Evolutionary conservation across 2,113 vertebrate genomes (phyloP).

Genomic region (Hipposideros armiger): DNA sequence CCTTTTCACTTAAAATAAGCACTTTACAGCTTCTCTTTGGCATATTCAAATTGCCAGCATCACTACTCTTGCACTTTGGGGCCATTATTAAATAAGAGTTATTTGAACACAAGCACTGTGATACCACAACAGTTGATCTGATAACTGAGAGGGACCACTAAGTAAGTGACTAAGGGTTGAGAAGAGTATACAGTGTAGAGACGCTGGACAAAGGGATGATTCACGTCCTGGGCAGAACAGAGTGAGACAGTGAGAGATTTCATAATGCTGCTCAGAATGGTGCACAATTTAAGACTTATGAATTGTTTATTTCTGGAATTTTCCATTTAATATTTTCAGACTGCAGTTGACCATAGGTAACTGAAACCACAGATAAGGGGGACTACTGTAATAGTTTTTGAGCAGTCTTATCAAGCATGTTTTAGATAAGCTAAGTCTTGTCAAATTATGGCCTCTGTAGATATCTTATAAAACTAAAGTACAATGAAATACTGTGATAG

Average conservation of each 20-base stretch:
- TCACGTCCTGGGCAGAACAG: background rate
- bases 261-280: background rate
- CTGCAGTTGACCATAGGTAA: background rate
- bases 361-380: background rate
- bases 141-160: background rate
- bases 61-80: background rate
- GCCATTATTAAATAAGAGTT: background rate
- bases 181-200: background rate
- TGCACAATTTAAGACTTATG: background rate
- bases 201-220: background rate
- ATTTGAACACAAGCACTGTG: background rate
- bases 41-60: background rate
- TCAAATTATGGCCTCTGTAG: background rate
- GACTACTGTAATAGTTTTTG: background rate
- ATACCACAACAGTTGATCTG: background rate
- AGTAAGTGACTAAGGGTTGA: background rate
- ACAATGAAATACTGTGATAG: background rate
- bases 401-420: background rate
- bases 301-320: background rate
- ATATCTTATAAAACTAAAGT: background rate
- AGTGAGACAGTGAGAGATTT: background rate
- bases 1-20: background rate
- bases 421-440: constrained; percentile 41
- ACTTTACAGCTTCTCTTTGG: background rate
- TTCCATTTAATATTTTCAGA: background rate